Conservation (phyloP, 1,140 invertebrate genomes). For the Drosophila grimshawi region DNA sequence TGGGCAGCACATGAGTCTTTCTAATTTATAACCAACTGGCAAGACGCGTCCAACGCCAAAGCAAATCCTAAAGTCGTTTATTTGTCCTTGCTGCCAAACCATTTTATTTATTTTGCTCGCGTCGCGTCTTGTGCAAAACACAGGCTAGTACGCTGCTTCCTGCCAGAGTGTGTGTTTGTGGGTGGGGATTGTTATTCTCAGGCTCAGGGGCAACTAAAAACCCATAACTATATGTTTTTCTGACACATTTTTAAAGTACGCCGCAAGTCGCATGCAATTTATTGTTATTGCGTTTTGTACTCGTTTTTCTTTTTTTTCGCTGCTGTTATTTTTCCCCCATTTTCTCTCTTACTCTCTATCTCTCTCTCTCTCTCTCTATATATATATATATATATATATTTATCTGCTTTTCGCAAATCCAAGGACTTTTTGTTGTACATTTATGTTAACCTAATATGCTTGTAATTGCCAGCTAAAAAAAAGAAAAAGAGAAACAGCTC, state of each 20-base stretch:
- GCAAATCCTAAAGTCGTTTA: constrained; percentile 68
- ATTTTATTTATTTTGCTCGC: constrained; percentile 44
- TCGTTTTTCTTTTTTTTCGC: constrained; percentile 36
- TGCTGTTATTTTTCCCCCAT: not conserved
- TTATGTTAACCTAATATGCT: constrained; percentile 70
- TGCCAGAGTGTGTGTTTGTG: not conserved
- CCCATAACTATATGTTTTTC: constrained; percentile 78
- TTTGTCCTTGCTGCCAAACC: constrained; percentile 45
- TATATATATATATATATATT: no score
- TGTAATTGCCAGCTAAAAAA: constrained; percentile 57
- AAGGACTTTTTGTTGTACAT: constrained; percentile 70
- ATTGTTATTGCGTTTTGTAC: constrained; percentile 73
- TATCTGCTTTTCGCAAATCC: constrained; percentile 43
- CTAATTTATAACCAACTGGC: constrained; percentile 59
- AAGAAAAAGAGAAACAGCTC: constrained; percentile 18
- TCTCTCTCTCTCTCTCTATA: not conserved
- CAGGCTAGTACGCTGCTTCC: not conserved
- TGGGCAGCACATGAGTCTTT: constrained; percentile 48
- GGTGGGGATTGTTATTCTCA: not conserved
- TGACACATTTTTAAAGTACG: constrained; percentile 76
- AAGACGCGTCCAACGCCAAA: constrained; percentile 34
- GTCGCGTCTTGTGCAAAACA: constrained; percentile 36
- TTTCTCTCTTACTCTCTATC: not conserved
- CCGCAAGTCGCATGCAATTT: constrained; percentile 71
- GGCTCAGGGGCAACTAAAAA: constrained; percentile 63